Evolutionary conservation across 1,140 invertebrate genomes (phyloP).

Genomic region (Heliconius eleuchia): DNA sequence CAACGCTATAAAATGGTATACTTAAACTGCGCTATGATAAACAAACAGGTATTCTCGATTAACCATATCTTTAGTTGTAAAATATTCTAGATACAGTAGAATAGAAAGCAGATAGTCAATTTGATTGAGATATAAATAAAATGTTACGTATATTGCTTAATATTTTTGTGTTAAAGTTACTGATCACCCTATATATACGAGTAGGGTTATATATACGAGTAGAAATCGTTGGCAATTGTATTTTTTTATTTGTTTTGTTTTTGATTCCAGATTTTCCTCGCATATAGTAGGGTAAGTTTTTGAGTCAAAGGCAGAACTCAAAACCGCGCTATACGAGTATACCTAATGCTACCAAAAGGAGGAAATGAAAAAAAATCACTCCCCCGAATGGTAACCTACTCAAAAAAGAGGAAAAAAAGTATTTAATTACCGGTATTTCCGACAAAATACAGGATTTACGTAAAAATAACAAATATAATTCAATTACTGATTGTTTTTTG

Average conservation of each 20-base stretch:
- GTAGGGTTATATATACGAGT: not conserved
- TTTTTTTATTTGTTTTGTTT: not conserved
- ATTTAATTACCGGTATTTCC: too few relatives aligned
- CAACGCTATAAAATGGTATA: conserved; percentile 34
- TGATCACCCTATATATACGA: not conserved
- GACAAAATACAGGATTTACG: too few relatives aligned
- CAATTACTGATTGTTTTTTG: not conserved
- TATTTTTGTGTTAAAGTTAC: not conserved
- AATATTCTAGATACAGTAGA: conserved; percentile 36
- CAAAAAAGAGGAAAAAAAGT: too few relatives aligned
- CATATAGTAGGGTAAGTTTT: too few relatives aligned
- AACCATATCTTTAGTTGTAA: conserved; percentile 42
- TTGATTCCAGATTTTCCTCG: too few relatives aligned
- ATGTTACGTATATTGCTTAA: conserved; percentile 3
- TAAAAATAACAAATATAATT: too few relatives aligned
- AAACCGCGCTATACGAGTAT: not conserved
- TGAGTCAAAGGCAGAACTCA: not conserved
- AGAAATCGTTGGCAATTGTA: too few relatives aligned
- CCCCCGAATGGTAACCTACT: too few relatives aligned
- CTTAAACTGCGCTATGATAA: conserved; percentile 35
- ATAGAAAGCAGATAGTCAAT: conserved; percentile 39
- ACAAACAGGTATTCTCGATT: conserved; percentile 43
- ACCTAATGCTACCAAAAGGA: too few relatives aligned
- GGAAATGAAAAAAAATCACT: too few relatives aligned
- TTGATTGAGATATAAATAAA: conserved; percentile 38